A percentile compares a stretch with the other conserved stretches of the same genome.
These are phyloP conservation scores for Raphicerus campestris DNA, from an alignment of 2,113 vertebrate genomes.

Conservation along the genomic window DNA sequence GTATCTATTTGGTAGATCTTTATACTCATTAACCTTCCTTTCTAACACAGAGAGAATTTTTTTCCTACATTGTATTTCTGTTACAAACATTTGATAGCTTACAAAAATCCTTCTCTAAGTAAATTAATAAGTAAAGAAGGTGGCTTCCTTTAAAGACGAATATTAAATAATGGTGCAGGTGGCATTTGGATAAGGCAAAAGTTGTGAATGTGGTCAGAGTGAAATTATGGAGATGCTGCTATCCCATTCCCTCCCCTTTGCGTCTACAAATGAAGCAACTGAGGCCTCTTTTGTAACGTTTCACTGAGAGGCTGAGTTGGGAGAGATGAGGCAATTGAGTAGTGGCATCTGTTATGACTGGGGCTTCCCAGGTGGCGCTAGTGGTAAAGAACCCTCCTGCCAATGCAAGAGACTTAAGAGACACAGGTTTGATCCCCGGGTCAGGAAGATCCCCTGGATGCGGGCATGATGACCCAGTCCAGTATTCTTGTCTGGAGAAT, in stretches of 20 bases:
- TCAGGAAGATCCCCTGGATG: not conserved
- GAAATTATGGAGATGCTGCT: not conserved
- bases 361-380: not conserved
- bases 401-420: not conserved
- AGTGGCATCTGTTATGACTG: not conserved
- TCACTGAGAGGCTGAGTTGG: not conserved
- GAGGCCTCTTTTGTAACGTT: not conserved
- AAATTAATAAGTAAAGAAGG: not conserved
- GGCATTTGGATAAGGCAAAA: not conserved
- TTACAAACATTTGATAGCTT: not conserved
- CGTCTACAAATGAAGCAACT: not conserved
- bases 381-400: not conserved
- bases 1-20: not conserved
- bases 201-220: not conserved
- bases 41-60: not conserved
- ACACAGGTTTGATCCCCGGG: not conserved
- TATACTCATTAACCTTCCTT: not conserved
- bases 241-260: not conserved
- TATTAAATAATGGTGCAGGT: not conserved
- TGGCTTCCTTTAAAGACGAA: not conserved
- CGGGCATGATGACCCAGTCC: not conserved
- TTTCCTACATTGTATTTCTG: not conserved
- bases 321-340: not conserved
- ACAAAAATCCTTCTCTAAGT: not conserved
- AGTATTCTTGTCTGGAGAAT: not conserved